phyloP scores from a whole-genome alignment of 2,797 vertebrate species.

The Taenioides sp. region DNA sequence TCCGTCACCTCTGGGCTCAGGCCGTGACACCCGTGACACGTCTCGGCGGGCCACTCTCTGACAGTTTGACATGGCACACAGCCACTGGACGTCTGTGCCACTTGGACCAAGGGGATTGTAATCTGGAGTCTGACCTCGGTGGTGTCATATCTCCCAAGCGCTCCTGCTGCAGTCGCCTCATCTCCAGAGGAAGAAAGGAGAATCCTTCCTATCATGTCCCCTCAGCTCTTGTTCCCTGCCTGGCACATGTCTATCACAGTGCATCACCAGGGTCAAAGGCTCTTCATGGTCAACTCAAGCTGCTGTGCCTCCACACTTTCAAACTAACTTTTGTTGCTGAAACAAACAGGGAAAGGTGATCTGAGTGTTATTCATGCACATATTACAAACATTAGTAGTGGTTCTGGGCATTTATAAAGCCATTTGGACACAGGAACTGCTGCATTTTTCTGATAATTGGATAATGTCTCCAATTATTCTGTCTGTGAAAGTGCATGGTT shows the following conservation, averaged over 20 bases:
- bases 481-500: not conserved
- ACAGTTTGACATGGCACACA: constrained; percentile 64
- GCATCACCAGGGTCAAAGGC: constrained; percentile 16
- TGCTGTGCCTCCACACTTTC: constrained; percentile 1
- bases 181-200: constrained; percentile 34
- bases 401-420: not conserved
- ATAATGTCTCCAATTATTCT: not conserved
- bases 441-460: not conserved
- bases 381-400: not conserved
- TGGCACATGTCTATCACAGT: constrained; percentile 49
- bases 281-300: not conserved
- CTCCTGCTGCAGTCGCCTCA: constrained; percentile 20
- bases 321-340: not conserved
- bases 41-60: constrained; percentile 56
- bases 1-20: constrained; percentile 66
- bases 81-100: constrained; percentile 43
- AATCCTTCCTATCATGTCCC: constrained; percentile 30
- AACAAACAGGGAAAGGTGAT: not conserved
- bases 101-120: constrained; percentile 53
- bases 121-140: constrained; percentile 58
- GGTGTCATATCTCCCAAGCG: constrained; percentile 44
- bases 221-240: constrained; percentile 17
- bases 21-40: constrained; percentile 68
- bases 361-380: not conserved
- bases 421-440: not conserved